A percentile compares a stretch with the other conserved stretches of the same genome.
Conservation (phyloP, 2,888 invertebrate species). For the Heteromyza rotundicornis region DNA sequence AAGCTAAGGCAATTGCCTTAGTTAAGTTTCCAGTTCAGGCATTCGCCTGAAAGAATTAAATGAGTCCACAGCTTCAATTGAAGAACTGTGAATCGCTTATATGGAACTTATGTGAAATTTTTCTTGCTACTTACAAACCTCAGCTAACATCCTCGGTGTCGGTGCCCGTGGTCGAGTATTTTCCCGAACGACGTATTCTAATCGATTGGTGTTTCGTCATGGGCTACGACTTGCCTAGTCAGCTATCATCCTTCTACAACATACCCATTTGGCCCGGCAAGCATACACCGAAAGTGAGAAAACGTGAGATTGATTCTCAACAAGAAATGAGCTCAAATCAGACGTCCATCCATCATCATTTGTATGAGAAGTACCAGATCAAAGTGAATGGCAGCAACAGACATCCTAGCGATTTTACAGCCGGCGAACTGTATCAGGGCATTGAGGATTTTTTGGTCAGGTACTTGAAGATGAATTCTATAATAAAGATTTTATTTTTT, state of each 20-base stretch:
- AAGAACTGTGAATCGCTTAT: too few species aligned
- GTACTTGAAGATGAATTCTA: constrained; percentile 24
- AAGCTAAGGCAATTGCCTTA: background rate
- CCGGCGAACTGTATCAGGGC: constrained; percentile 56
- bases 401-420: constrained; percentile 58
- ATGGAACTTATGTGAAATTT: too few species aligned
- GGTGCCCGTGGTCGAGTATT: constrained; percentile 49
- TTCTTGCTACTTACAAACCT: too few species aligned
- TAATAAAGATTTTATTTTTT: background rate
- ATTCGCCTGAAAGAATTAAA: too few species aligned
- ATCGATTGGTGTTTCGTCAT: constrained; percentile 62
- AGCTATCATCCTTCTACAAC: constrained; percentile 51
- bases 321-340: background rate
- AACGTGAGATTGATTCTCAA: constrained; percentile 23
- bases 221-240: constrained; percentile 52
- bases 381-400: constrained; percentile 22
- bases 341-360: constrained; percentile 5
- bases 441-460: constrained; percentile 50
- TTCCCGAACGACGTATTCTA: constrained; percentile 53
- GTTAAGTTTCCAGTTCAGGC: background rate
- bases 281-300: constrained; percentile 32
- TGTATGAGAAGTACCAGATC: constrained; percentile 40
- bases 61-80: background rate
- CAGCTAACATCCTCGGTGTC: constrained; percentile 57
- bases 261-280: constrained; percentile 58